These are phyloP conservation scores for Dysmachus trigonus DNA, from an alignment of 2,888 invertebrate species.

Conservation along the genomic window DNA sequence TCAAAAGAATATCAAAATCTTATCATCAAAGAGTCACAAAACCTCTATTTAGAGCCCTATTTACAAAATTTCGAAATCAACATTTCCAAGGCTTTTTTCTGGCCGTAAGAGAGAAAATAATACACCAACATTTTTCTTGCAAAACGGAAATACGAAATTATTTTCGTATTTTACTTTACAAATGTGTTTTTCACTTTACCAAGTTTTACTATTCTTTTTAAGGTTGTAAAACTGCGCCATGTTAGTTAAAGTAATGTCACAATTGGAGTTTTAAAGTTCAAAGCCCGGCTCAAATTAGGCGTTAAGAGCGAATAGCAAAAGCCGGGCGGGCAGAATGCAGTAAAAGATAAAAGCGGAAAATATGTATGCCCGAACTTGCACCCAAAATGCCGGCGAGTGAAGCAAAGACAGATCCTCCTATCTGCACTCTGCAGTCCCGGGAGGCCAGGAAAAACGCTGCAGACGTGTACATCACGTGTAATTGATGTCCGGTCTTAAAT, in stretches of 20 bases:
- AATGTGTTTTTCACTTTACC: too few species aligned
- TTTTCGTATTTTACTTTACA: too few species aligned
- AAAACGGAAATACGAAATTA: too few species aligned
- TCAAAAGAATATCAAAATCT: too few species aligned
- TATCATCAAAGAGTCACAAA: too few species aligned
- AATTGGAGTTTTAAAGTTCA: not conserved
- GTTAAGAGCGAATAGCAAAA: not conserved
- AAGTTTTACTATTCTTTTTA: not conserved
- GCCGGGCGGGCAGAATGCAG: not conserved
- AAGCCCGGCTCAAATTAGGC: not conserved
- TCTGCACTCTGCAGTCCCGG: not conserved
- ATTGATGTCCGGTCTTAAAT: conserved; percentile 37
- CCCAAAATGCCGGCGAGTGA: not conserved
- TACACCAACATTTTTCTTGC: too few species aligned
- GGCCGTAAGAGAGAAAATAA: too few species aligned
- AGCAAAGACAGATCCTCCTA: not conserved
- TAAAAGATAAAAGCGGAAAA: not conserved
- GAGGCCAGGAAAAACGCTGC: not conserved
- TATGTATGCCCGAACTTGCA: not conserved
- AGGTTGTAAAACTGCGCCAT: too few species aligned
- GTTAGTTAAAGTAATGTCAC: too few species aligned
- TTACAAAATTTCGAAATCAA: too few species aligned
- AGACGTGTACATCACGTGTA: conserved; percentile 37
- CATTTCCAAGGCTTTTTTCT: too few species aligned
- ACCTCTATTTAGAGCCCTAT: too few species aligned